Evolutionary conservation across 2,797 vertebrate genomes (phyloP).

Genomic region (Sebastes elongatus): DNA sequence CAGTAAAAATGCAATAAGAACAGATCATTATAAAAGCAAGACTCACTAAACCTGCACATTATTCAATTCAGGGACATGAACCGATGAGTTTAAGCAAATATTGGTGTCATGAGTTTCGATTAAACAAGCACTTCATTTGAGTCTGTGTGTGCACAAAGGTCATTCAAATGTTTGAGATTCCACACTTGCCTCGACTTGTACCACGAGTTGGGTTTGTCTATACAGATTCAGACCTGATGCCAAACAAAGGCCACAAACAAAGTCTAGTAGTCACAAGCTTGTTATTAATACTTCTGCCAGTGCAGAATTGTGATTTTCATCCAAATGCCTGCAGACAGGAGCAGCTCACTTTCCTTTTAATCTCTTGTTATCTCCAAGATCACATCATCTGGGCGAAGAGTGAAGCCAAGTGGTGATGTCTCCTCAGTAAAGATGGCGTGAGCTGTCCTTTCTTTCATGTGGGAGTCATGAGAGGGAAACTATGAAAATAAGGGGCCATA

Average conservation of each 20-base stretch:
- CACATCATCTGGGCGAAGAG: slow-evolving; percentile 38
- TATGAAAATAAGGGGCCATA: slow-evolving; percentile 60
- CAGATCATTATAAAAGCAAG: not conserved
- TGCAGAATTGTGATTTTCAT: slow-evolving; percentile 7
- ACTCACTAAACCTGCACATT: not conserved
- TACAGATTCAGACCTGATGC: not conserved
- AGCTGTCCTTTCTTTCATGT: slow-evolving; percentile 73
- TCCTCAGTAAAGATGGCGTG: slow-evolving; percentile 65
- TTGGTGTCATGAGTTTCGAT: not conserved
- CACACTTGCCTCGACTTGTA: slow-evolving; percentile 1
- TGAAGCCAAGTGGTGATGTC: slow-evolving; percentile 42
- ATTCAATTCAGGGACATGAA: not conserved
- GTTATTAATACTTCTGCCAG: slow-evolving; percentile 7
- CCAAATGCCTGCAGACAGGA: slow-evolving; percentile 6
- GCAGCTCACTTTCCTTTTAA: slow-evolving; percentile 16
- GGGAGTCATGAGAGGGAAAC: slow-evolving; percentile 58
- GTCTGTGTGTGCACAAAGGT: slow-evolving; percentile 20
- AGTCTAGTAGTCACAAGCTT: not conserved
- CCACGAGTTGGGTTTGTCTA: not conserved
- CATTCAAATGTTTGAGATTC: slow-evolving; percentile 18
- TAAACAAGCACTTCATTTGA: not conserved
- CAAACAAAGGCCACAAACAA: not conserved
- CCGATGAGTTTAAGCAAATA: slow-evolving; percentile 19
- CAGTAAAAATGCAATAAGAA: not conserved
- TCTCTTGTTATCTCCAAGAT: slow-evolving; percentile 39